Base-by-base conservation (phyloP, 2,797 vertebrate genomes). In the Paramormyrops hopkinsi region DNA sequence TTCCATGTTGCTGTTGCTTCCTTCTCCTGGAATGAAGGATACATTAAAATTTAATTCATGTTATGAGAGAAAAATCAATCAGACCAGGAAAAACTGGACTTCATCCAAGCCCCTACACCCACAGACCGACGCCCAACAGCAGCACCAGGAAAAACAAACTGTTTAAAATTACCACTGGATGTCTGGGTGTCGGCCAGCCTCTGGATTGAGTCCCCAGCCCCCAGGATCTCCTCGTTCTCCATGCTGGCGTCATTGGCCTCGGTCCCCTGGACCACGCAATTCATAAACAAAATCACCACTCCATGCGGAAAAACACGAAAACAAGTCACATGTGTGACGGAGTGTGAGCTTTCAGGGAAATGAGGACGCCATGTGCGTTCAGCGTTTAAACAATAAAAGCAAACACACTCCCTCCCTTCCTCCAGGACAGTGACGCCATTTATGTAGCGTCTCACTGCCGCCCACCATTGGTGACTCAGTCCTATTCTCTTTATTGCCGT, bases 141-240 rank as follows among this genome's bases (percentile, higher is more conserved):
- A 48, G 48, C 41, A 29, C 9, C 44, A 85, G 48, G 44, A 50
- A 85, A 85, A 85, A 51, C 44, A 84, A 84, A 85, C 41, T 48
- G 46, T 17, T 91, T 90, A 92, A 93, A 92, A 94, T 95, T 96
- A 99, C 98, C 97, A 92, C 95, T 97, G 90, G 96, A 90, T 29
- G 94, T 97, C 90, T 98, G 98, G 91, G 98, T 97, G 94, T 98
- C 98, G 73, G 98, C 97, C 79, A 97, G 96, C 88, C 97, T 97
- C 91, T 98, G 98, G 94, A 94, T 97, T 94, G 97, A 97, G 95
- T 99, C 98, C 0, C 96, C 96, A 91, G 96, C 97, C 93, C 97
- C 97, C 93, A 99, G 93, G 95, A 97, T 98, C 94, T 99, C 98
- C 93, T 99, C 98, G 0, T 97, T 98, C 94, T 99, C 99, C 2